phyloP scores from a whole-genome alignment of 2,113 vertebrate genomes.

The Dromiciops gliroides region DNA sequence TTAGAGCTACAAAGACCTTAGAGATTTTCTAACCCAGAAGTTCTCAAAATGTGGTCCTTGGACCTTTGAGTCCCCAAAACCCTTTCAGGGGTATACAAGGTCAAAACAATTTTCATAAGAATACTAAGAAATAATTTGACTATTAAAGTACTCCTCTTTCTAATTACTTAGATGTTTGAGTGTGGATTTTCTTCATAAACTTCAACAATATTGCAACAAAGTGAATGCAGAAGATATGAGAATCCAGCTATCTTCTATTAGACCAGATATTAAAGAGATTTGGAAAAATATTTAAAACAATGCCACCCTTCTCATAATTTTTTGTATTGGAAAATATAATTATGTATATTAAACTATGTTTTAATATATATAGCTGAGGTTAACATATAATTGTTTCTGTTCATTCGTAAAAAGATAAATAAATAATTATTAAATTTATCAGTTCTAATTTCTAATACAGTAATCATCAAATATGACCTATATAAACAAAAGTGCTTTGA shows the following conservation, averaged over 20 bases:
- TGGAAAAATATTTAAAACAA: background rate
- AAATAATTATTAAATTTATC: background rate
- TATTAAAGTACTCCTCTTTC: background rate
- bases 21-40: background rate
- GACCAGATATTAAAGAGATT: background rate
- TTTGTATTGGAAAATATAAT: background rate
- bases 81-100: background rate
- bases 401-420: background rate
- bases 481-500: background rate
- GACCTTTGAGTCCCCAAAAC: background rate
- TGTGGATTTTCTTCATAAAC: background rate
- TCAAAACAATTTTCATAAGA: background rate
- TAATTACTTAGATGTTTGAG: background rate
- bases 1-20: background rate
- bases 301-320: background rate
- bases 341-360: background rate
- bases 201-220: background rate
- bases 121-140: background rate
- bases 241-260: background rate
- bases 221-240: background rate
- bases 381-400: background rate
- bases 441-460: background rate
- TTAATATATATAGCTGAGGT: background rate
- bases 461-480: background rate
- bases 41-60: background rate